Percentiles rank a stretch among this genome's conserved stretches.
phyloP scores from a whole-genome alignment of 2,888 invertebrate genomes.

The Luperina testacea region DNA sequence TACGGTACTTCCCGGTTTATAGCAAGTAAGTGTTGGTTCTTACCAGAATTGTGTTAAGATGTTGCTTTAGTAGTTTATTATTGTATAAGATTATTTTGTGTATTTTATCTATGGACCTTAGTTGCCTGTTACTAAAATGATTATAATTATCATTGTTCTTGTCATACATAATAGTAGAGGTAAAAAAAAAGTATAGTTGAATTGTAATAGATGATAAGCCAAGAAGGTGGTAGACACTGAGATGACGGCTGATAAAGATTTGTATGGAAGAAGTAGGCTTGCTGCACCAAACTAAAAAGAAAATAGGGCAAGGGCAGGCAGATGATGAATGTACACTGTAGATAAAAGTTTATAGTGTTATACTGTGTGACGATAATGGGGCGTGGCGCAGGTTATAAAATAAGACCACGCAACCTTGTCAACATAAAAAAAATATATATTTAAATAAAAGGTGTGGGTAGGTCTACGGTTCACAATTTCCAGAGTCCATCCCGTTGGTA shows the following conservation, averaged over 20 bases:
- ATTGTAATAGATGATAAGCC: not conserved
- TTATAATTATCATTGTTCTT: too few relatives aligned
- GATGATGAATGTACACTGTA: not conserved
- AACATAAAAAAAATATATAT: too few relatives aligned
- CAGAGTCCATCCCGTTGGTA: too few relatives aligned
- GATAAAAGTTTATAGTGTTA: not conserved
- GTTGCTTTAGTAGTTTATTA: not conserved
- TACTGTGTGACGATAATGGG: too few relatives aligned
- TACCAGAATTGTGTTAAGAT: not conserved
- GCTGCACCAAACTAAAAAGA: not conserved
- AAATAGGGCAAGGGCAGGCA: not conserved
- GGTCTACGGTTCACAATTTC: too few relatives aligned
- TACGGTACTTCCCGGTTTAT: slow-evolving; percentile 73
- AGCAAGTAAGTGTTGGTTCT: slow-evolving; percentile 37
- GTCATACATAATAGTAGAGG: not conserved
- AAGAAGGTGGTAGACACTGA: not conserved
- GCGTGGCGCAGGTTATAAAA: too few relatives aligned
- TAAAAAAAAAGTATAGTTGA: too few relatives aligned
- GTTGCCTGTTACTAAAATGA: too few relatives aligned
- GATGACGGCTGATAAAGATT: not conserved
- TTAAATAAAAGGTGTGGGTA: too few relatives aligned
- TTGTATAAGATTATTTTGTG: too few relatives aligned
- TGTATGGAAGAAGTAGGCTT: not conserved
- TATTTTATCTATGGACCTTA: too few relatives aligned
- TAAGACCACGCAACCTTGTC: too few relatives aligned